Evolutionary conservation across 2,888 invertebrate species (phyloP).

Genomic region (Trisateles emortualis): DNA sequence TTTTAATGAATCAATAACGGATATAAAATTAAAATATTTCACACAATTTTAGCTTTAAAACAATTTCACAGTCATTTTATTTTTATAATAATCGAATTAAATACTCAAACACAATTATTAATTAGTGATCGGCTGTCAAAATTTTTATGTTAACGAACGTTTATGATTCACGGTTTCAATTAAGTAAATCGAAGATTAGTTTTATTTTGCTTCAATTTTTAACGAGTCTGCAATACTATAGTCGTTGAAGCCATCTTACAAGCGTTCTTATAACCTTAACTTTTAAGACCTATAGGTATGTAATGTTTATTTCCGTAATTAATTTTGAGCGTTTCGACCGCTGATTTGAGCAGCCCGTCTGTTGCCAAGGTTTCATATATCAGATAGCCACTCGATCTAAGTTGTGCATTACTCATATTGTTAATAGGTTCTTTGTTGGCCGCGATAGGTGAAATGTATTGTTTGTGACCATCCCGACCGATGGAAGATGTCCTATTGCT

Average conservation of each 20-base stretch:
- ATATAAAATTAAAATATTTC: slow-evolving; percentile 44
- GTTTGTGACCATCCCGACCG: slow-evolving; percentile 53
- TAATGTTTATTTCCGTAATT: slow-evolving; percentile 18
- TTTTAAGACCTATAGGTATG: slow-evolving; percentile 6
- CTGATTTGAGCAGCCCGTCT: slow-evolving; percentile 52
- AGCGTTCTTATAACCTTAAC: slow-evolving; percentile 8
- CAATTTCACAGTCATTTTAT: slow-evolving; percentile 50
- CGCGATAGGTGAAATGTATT: slow-evolving; percentile 67
- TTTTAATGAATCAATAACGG: slow-evolving; percentile 25
- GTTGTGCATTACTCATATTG: slow-evolving; percentile 75
- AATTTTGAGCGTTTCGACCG: slow-evolving; percentile 15
- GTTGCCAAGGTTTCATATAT: slow-evolving; percentile 47
- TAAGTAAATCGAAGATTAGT: slow-evolving; percentile 48
- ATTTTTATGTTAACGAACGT: slow-evolving; percentile 46
- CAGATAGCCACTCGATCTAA: slow-evolving; percentile 71
- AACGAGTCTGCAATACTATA: slow-evolving; percentile 24
- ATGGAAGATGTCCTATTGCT: slow-evolving; percentile 51
- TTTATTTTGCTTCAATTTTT: slow-evolving; percentile 42
- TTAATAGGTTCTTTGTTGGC: slow-evolving; percentile 75
- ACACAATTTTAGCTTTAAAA: slow-evolving; percentile 45
- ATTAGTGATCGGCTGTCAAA: slow-evolving; percentile 45
- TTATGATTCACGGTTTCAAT: slow-evolving; percentile 53
- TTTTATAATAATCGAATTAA: slow-evolving; percentile 44
- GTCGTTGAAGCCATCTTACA: slow-evolving; percentile 1
- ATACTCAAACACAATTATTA: slow-evolving; percentile 49